These are phyloP conservation scores for Neocloeon triangulifer DNA, from an alignment of 1,140 invertebrate species.

Conservation along the genomic window DNA sequence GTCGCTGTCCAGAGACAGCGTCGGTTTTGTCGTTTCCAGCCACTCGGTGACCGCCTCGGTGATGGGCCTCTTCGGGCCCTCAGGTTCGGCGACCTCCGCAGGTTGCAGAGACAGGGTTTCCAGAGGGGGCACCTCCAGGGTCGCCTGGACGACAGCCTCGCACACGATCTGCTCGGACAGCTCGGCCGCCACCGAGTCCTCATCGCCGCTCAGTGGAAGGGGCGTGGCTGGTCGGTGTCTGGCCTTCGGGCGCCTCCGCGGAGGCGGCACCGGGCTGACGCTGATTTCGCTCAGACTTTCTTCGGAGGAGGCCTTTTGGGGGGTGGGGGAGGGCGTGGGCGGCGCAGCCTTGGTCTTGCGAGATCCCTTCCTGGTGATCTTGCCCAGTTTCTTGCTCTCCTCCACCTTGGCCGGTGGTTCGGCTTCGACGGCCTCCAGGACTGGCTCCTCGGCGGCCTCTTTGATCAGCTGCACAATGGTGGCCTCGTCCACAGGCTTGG, in stretches of 20 bases:
- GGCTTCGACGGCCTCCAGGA: background rate
- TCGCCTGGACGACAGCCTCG: too few species aligned
- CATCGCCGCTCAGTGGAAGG: too few species aligned
- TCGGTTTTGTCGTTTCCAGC: conserved; percentile 13
- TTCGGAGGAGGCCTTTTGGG: background rate
- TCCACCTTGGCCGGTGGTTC: background rate
- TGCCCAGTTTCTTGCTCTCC: too few species aligned
- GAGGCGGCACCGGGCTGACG: background rate
- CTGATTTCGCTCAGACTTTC: background rate
- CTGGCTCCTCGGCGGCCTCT: conserved; percentile 6
- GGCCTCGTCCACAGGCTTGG: conserved; percentile 3
- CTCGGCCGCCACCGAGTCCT: too few species aligned
- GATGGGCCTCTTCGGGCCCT: conserved; percentile 13
- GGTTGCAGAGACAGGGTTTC: background rate
- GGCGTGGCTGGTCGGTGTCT: too few species aligned
- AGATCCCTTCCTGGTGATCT: too few species aligned
- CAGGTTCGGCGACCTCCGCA: background rate
- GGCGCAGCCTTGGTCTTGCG: too few species aligned
- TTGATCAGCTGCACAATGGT: too few species aligned
- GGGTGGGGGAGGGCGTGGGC: background rate
- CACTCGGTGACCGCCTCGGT: conserved; percentile 21
- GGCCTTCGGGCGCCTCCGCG: background rate
- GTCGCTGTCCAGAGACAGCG: conserved; percentile 9
- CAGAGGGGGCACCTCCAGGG: background rate
- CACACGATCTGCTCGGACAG: too few species aligned